Evolutionary conservation across 2,797 vertebrate species (phyloP), one percentile per base, ranked within the genome.

Genomic region (Rallus crepitans): DNA sequence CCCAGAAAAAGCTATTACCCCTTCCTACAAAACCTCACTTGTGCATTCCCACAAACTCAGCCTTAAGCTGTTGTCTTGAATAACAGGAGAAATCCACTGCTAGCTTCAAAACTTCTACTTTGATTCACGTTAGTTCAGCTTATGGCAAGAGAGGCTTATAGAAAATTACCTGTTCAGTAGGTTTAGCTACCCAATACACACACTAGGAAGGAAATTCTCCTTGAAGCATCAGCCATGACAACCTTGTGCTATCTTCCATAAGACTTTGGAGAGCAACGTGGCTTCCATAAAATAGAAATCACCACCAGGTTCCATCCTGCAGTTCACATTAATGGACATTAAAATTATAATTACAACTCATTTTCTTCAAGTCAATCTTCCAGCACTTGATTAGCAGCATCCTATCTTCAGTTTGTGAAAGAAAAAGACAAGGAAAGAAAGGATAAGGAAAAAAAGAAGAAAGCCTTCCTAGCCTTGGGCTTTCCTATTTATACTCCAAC

Each of bases 401-500:
- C 37, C 48, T 16, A 1, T 37, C 73, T 60, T 59, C 55, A 24
- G 33, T 14, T 56, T 21, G 4, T 2, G 7, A 33, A 39, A 42
- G 30, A 52, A 27, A 47, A 56, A 66, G 7, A 30, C 23, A 66
- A 3, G 40, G 42, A 4, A 18, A 42, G 23, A 42, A 21, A 16
- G 18, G 42, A 4, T 7, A 45, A 18, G 42, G 18, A 45, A 45
- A 45, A 45, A 17, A 55, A 69, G 15, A 15, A 28, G 28, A 50
- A 65, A 10, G 0, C 7, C 21, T 76, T 15, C 15, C 11, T 1
- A 19, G 4, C 3, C 0, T 15, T 50, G 53, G 60, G 31, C 48
- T 86, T 83, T 60, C 57, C 75, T 78, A 37, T 69, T 87, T 82
- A 31, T 81, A 12, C 28, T 59, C 53, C 60, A 63, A 15, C 7